Conservation (phyloP, 2,888 invertebrate species). For the Drosophila maculinotata region DNA sequence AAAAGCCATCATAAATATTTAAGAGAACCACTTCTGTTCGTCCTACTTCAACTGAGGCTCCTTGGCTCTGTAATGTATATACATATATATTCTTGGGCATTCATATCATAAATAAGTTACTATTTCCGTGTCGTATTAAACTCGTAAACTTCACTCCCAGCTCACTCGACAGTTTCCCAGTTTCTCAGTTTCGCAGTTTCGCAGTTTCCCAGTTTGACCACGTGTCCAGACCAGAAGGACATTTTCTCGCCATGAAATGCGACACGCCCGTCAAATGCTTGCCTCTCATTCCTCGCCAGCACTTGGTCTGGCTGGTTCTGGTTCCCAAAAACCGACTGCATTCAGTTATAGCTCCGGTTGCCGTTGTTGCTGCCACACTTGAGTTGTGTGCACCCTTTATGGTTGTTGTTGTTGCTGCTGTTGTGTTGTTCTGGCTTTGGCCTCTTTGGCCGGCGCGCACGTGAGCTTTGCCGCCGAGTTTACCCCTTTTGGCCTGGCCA, state of each 20-base stretch:
- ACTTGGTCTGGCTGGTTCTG: slow-evolving; percentile 36
- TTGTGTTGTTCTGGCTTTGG: slow-evolving; percentile 56
- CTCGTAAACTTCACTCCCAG: slow-evolving; percentile 15
- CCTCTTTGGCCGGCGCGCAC: slow-evolving; percentile 51
- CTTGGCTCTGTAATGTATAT: neutral
- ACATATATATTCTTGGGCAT: slow-evolving; percentile 1
- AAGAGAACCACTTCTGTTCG: neutral
- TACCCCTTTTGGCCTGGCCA: slow-evolving; percentile 48
- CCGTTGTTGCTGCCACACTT: slow-evolving; percentile 9
- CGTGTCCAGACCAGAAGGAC: slow-evolving; percentile 59
- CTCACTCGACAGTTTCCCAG: neutral
- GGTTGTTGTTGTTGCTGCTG: slow-evolving; percentile 16
- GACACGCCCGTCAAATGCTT: slow-evolving; percentile 37
- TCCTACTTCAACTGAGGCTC: neutral
- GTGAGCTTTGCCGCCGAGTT: too few relatives aligned
- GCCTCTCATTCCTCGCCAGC: slow-evolving; percentile 37
- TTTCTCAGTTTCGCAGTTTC: slow-evolving; percentile 1
- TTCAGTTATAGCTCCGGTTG: slow-evolving; percentile 23
- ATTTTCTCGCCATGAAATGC: slow-evolving; percentile 50
- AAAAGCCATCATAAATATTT: neutral
- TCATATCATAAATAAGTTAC: slow-evolving; percentile 46
- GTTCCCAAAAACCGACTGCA: slow-evolving; percentile 30
- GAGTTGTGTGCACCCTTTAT: too few relatives aligned
- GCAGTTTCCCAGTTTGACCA: slow-evolving; percentile 39
- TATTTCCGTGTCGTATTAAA: slow-evolving; percentile 27